Evolutionary conservation across 2,113 vertebrate species (phyloP), one percentile per base, ranked within the genome.

Genomic region (Sceloporus tristichus): DNA sequence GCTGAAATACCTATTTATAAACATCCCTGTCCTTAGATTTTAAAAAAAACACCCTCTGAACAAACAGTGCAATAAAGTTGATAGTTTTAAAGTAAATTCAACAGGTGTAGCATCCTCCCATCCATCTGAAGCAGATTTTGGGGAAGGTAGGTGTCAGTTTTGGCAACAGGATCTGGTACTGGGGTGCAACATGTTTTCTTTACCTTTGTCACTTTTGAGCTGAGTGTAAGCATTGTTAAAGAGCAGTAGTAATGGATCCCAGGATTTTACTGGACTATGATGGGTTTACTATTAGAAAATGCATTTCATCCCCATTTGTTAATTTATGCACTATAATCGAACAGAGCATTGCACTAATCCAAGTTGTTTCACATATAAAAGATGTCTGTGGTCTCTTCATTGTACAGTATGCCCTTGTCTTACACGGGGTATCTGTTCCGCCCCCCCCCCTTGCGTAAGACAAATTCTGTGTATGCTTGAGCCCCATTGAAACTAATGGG

Each of bases 1-100:
- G 66, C 77, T 87, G 78, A 81, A 87, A 21, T 23, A 14, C 79
- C 38, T 75, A 62, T 87, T 81, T n/a, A 87, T 87, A 40, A 23
- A 59, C 34, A 71, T 23, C 21, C 25, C 18, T 27, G 13, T 84
- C 65, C 38, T 59, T 42, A 88, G 48, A 66, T 18, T 25, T 4
- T 62, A 70, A 71, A 70, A 42, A 48, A 75, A 54, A 5, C 27
- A 34, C 29, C 18, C 19, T 14, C 10, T 71, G 48, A 56, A 54
- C 25, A 70, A 21, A 29, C 48, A 23, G 73, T 48, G 71, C 40
- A 66, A 42, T 74, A 82, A 74, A 56, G 16, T 70, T 16, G 11
- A 38, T 75, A 23, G n/a, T 65, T 42, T 34, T 38, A 59, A 71
- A 34, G 5, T 84, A 59, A 73, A 54, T 54, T 79, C 2, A 85